phyloP scores from a whole-genome alignment of 2,888 invertebrate species.

The Cryptophagus acutangulus region DNA sequence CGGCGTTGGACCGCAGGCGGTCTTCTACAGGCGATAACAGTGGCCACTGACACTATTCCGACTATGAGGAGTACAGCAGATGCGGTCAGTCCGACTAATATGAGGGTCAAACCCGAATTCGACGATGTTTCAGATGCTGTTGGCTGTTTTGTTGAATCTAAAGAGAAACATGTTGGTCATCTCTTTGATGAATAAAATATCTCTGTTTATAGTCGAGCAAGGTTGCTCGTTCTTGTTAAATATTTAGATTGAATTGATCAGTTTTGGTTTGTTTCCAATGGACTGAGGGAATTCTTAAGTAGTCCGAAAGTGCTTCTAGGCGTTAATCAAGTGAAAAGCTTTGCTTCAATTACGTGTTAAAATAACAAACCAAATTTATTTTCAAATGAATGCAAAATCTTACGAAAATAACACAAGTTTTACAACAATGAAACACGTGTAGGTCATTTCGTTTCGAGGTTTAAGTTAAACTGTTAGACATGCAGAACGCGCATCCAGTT shows the following conservation, averaged over 20 bases:
- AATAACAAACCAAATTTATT: no score
- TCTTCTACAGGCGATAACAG: constrained; percentile 42
- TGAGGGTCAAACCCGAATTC: constrained; percentile 33
- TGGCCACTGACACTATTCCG: constrained; percentile 41
- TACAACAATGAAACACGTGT: constrained; percentile 25
- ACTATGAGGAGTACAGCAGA: constrained; percentile 43
- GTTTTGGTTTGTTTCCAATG: constrained; percentile 9
- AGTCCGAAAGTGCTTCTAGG: neutral
- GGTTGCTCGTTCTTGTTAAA: no score
- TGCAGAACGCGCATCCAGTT: constrained; percentile 40
- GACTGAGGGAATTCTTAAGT: constrained; percentile 6
- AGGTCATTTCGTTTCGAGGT: constrained; percentile 30
- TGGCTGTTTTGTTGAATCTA: no score
- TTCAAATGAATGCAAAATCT: constrained; percentile 13
- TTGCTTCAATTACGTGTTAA: no score
- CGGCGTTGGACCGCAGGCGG: constrained; percentile 33
- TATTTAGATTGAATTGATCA: constrained; percentile 13
- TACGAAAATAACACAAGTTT: constrained; percentile 13
- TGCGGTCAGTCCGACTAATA: constrained; percentile 42
- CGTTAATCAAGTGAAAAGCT: constrained; percentile 6
- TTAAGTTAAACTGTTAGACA: constrained; percentile 34
- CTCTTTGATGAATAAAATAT: no score
- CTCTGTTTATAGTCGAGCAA: no score
- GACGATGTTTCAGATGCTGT: constrained; percentile 1
- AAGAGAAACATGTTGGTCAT: no score